Percentiles rank a stretch among this genome's conserved stretches.
These are phyloP conservation scores for Tetramorium simillimum DNA, from an alignment of 1,140 invertebrate genomes.

Conservation along the genomic window DNA sequence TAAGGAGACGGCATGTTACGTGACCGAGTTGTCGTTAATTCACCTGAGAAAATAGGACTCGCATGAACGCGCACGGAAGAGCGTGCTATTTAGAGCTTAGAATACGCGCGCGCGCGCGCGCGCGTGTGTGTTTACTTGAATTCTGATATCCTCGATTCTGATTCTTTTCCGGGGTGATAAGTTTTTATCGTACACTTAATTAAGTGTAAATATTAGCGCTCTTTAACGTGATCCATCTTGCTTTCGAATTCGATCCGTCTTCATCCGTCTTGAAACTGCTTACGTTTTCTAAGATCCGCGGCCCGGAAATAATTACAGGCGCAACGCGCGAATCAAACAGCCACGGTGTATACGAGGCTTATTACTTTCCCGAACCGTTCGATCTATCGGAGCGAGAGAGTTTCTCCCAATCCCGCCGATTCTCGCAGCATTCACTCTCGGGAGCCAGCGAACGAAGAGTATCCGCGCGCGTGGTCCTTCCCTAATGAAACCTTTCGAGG, in stretches of 20 bases:
- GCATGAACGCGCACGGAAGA: neutral
- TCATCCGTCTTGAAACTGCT: neutral
- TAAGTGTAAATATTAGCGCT: neutral
- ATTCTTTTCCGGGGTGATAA: neutral
- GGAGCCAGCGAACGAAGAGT: slow-evolving; percentile 20
- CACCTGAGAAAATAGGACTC: neutral
- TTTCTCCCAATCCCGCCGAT: slow-evolving; percentile 33
- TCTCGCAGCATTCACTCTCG: slow-evolving; percentile 25
- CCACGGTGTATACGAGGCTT: slow-evolving; percentile 20
- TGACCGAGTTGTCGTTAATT: neutral
- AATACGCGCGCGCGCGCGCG: neutral
- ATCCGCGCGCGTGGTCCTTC: slow-evolving; percentile 45
- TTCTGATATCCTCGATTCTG: slow-evolving; percentile 25
- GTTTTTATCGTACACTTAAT: neutral
- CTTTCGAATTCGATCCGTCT: slow-evolving; percentile 4
- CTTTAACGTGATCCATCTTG: neutral
- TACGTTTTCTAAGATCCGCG: neutral
- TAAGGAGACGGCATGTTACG: neutral
- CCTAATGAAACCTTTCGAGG: slow-evolving; percentile 64
- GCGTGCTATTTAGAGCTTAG: neutral
- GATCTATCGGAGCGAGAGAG: slow-evolving; percentile 37
- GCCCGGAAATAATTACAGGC: slow-evolving; percentile 27
- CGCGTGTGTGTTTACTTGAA: neutral
- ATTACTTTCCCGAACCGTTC: slow-evolving; percentile 59
- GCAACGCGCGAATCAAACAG: neutral